phyloP scores from a whole-genome alignment of 2,888 invertebrate genomes.

The Eilema depressum region DNA sequence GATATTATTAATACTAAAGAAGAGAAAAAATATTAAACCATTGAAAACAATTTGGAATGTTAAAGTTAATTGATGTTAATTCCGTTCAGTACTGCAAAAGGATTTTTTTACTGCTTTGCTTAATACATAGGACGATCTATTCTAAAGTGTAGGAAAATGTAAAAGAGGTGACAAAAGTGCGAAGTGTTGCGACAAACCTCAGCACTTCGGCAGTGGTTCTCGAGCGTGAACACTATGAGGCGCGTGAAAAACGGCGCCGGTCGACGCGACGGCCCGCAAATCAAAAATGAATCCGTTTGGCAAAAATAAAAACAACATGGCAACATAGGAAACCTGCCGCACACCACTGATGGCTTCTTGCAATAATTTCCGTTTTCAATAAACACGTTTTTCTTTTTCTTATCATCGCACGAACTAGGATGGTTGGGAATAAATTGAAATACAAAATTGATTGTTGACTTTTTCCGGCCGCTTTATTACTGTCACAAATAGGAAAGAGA shows the following conservation, averaged over 20 bases:
- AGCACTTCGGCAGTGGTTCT: constrained; percentile 59
- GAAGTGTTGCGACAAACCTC: constrained; percentile 66
- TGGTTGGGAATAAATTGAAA: constrained; percentile 87
- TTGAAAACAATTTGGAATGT: too few species aligned
- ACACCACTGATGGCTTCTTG: constrained; percentile 86
- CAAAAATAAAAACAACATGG: constrained; percentile 65
- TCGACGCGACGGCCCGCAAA: constrained; percentile 73
- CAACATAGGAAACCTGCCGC: constrained; percentile 73
- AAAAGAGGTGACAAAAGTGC: constrained; percentile 54
- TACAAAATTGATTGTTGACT: constrained; percentile 88
- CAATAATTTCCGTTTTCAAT: constrained; percentile 87
- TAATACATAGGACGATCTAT: background rate
- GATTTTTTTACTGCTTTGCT: too few species aligned
- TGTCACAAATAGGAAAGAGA: constrained; percentile 86
- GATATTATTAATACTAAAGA: background rate
- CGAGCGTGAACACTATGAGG: constrained; percentile 76
- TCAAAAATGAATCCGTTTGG: constrained; percentile 74
- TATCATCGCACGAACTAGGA: constrained; percentile 86
- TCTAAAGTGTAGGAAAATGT: constrained; percentile 8
- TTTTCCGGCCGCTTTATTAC: constrained; percentile 86
- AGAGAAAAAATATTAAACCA: background rate
- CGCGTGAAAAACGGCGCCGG: constrained; percentile 75
- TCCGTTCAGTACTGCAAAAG: too few species aligned
- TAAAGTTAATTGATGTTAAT: background rate
- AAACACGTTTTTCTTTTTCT: constrained; percentile 86